Conservation (phyloP, 2,888 invertebrate species). For the Himalopsyche tibetana region DNA sequence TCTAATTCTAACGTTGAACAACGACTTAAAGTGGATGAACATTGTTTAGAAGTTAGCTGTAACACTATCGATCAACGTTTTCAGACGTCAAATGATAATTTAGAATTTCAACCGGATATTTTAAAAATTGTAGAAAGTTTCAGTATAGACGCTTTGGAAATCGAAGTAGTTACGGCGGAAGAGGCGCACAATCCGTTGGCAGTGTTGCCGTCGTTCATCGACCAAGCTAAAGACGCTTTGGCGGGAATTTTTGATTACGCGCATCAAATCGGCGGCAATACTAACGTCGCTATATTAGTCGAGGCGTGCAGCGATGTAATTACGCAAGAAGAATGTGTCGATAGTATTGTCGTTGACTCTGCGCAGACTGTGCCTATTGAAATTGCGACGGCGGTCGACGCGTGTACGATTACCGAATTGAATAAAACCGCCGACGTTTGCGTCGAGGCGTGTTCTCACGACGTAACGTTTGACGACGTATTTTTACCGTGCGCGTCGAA, state of each 20-base stretch:
- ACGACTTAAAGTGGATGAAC: no score
- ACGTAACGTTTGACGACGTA: not conserved
- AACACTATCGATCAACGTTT: no score
- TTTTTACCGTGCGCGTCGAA: not conserved
- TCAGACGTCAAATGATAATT: not conserved
- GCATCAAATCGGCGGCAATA: not conserved
- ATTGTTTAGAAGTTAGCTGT: no score
- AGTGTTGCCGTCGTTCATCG: not conserved
- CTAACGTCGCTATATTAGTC: not conserved
- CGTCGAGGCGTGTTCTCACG: not conserved
- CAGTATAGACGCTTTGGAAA: not conserved
- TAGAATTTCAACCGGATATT: not conserved
- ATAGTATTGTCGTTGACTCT: not conserved
- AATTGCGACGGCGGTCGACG: conserved; percentile 3
- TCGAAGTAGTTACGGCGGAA: not conserved
- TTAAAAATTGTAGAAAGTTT: not conserved
- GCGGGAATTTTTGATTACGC: not conserved
- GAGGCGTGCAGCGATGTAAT: not conserved
- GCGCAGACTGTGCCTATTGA: not conserved
- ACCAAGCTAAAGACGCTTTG: conserved; percentile 5
- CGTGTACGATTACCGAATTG: not conserved
- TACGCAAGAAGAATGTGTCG: not conserved
- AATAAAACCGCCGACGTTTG: not conserved
- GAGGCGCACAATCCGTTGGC: not conserved
- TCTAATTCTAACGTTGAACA: no score